Conservation (phyloP, 2,888 invertebrate genomes). For the Tiliacea aurago region DNA sequence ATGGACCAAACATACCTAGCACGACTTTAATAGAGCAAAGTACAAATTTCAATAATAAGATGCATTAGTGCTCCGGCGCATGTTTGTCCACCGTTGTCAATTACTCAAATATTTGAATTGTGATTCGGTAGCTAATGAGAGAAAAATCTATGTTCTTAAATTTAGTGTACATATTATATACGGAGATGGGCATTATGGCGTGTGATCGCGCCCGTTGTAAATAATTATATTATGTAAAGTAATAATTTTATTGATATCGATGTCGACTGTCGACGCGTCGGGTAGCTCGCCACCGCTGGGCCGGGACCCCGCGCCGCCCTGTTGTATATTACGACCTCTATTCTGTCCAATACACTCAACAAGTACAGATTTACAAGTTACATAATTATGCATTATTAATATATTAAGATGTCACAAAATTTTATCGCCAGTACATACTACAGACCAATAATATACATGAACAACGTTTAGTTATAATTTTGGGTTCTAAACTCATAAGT, state of each 20-base stretch:
- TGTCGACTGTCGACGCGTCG: conserved; percentile 78
- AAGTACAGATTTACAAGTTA: conserved; percentile 86
- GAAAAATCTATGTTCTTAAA: conserved; percentile 90
- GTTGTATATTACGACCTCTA: conserved; percentile 81
- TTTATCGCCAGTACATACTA: conserved; percentile 85
- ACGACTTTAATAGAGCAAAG: conserved; percentile 87
- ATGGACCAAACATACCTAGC: conserved; percentile 89
- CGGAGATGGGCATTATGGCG: conserved; percentile 90
- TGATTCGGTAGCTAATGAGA: conserved; percentile 91
- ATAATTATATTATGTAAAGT: conserved; percentile 89
- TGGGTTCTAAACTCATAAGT: conserved; percentile 84
- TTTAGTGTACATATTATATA: conserved; percentile 89
- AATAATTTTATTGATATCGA: conserved; percentile 87
- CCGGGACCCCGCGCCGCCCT: conserved; percentile 66
- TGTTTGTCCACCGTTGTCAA: conserved; percentile 90
- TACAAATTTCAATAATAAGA: conserved; percentile 90
- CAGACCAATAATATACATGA: conserved; percentile 80
- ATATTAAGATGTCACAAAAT: conserved; percentile 87
- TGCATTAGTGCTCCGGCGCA: conserved; percentile 88
- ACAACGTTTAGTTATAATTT: conserved; percentile 83
- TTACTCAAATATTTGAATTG: conserved; percentile 90
- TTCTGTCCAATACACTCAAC: conserved; percentile 88
- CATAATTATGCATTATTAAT: conserved; percentile 83
- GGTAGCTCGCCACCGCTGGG: conserved; percentile 69
- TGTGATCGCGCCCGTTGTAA: conserved; percentile 86